Conservation (phyloP, 1,140 invertebrate genomes). For the Heliconius hewitsoni region DNA sequence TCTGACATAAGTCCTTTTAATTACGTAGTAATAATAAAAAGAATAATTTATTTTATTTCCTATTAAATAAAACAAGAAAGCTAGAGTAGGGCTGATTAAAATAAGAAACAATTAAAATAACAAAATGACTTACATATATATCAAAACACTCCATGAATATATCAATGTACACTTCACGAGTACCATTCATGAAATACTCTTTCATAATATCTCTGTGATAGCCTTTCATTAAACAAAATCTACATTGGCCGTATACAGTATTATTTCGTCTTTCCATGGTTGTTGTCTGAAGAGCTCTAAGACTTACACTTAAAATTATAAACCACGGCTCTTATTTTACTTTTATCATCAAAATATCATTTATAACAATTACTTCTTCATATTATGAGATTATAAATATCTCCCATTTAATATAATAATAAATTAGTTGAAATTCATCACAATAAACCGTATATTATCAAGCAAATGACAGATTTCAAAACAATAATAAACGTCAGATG, state of each 20-base stretch:
- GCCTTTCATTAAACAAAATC: conserved; percentile 60
- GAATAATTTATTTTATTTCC: background rate
- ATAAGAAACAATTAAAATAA: background rate
- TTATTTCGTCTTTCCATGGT: conserved; percentile 46
- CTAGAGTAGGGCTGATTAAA: background rate
- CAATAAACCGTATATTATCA: conserved; percentile 4
- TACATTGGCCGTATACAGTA: conserved; percentile 54
- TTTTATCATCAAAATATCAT: background rate
- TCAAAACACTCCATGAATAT: conserved; percentile 65
- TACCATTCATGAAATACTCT: conserved; percentile 56
- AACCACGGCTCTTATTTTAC: background rate
- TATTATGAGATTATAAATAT: background rate
- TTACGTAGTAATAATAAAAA: too few species aligned
- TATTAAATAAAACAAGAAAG: background rate
- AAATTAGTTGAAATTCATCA: background rate
- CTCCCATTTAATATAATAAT: conserved; percentile 15
- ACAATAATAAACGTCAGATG: background rate
- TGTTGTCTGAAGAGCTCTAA: conserved; percentile 5
- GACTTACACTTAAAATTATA: conserved; percentile 1
- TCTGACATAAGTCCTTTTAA: too few species aligned
- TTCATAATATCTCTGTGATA: conserved; percentile 61
- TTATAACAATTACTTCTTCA: background rate
- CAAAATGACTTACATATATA: conserved; percentile 58
- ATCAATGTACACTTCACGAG: conserved; percentile 61
- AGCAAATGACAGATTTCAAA: background rate